Base-by-base conservation (phyloP, 2,797 vertebrate genomes). In the Microtus californicus region DNA sequence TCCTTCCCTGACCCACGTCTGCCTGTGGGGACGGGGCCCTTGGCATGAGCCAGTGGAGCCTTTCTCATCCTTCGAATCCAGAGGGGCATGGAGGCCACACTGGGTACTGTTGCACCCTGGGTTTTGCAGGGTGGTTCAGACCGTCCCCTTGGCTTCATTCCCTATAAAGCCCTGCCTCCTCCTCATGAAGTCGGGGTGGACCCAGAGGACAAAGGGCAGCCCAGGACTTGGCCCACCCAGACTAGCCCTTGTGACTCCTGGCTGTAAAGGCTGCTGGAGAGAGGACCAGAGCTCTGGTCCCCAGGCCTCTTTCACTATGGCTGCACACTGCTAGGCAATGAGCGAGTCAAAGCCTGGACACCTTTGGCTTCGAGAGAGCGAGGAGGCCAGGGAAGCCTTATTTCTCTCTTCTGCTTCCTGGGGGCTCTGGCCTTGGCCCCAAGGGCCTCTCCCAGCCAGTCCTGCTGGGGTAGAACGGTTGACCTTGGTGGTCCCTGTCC, bases 21-120 rank as follows among this genome's bases (percentile, higher is more conserved):
- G 6, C 48, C 83, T 63, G 25, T 21, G 63, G 5, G 65, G 51
- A 8, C 1, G 8, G 86, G 0, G 4, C 6, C 34, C 31, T 43
- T 25, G 34, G n/a, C 23, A 8, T 59, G 56, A 14, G 12, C 13
- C 37, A 14, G 0, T 17, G 86, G 21, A 1, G 0, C 27, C 51
- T 25, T 13, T 9, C 15, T 34, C 21, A 2, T 29, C 82, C 67
- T 65, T 6, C 1, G 0, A 63, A 54, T 31, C 14, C 0, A 23
- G 61, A 7, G 13, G 6, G 40, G 10, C 17, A 5, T 10, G 71
- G 65, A 69, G 45, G 2, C 34, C 0, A 0, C 6, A 9, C 0
- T 1, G 65, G 89, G 27, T 31, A 0, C 0, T 27, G 25, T 7
- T 1, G 56, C 65, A 27, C 27, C 29, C 73, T 13, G 85, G 67